Conservation (phyloP, 2,797 vertebrate species). For the Helarctos malayanus region DNA sequence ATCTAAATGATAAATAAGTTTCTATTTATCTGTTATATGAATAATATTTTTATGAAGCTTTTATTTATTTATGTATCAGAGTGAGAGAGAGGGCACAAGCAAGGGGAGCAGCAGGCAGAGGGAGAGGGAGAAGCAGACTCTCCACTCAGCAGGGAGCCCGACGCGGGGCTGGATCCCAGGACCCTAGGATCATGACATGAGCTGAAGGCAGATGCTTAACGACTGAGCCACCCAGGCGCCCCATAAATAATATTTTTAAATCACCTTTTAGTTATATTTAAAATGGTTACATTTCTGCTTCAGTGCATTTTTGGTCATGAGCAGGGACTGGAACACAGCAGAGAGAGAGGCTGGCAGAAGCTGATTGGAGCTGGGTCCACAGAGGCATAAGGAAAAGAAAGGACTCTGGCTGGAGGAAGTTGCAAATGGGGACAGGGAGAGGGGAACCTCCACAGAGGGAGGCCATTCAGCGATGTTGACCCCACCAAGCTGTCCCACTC, state of each 20-base stretch:
- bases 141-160: no score
- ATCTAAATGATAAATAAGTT: conserved; percentile 11
- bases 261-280: conserved; percentile 32
- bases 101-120: background rate
- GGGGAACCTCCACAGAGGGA: background rate
- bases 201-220: no score
- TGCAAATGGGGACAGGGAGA: background rate
- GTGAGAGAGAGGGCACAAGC: no score
- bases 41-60: background rate
- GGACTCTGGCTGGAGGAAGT: fast-evolving
- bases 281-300: background rate
- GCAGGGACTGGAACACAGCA: background rate
- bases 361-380: background rate
- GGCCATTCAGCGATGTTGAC: background rate
- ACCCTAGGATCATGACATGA: no score
- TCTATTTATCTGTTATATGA: conserved; percentile 2
- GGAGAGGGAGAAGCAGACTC: background rate
- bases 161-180: no score
- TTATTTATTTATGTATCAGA: background rate
- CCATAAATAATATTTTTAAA: background rate
- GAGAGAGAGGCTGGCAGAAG: background rate
- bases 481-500: background rate
- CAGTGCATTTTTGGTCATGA: background rate
- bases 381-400: background rate
- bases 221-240: no score